phyloP scores from a whole-genome alignment of 2,113 vertebrate genomes.

The Ptychochromis oligacanthus region DNA sequence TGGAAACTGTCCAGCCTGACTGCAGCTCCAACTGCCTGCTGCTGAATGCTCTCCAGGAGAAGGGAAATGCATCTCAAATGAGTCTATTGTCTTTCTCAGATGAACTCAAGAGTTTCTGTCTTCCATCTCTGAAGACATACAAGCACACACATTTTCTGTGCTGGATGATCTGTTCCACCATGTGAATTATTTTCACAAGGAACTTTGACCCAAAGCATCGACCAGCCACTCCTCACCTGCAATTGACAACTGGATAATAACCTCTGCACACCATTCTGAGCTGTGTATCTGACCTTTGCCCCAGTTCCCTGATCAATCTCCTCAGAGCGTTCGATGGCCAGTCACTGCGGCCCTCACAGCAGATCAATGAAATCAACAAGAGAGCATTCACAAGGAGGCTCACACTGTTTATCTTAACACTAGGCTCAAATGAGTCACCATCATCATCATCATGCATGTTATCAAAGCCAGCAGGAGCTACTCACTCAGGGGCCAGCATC shows the following conservation, averaged over 20 bases:
- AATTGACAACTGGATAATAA: not conserved
- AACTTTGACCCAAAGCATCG: not conserved
- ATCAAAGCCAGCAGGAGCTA: not conserved
- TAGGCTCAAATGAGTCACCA: constrained; percentile 1
- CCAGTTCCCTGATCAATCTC: not conserved
- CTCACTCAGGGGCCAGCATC: not conserved
- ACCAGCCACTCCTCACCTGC: not conserved
- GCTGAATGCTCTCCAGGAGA: not conserved
- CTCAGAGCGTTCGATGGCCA: not conserved
- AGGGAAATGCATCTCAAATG: not conserved
- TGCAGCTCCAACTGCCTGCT: not conserved
- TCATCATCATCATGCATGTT: not conserved
- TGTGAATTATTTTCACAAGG: not conserved
- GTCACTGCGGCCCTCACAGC: not conserved
- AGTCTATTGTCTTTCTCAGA: not conserved
- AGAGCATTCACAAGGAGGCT: not conserved
- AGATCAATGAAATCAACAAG: constrained; percentile 2
- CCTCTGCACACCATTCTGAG: not conserved
- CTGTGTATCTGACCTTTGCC: not conserved
- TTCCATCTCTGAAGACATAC: not conserved
- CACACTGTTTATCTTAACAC: not conserved
- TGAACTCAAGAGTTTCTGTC: not conserved
- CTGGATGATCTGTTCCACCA: not conserved
- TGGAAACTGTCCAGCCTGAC: not conserved
- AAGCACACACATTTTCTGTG: not conserved